phyloP scores from a whole-genome alignment of 2,113 vertebrate genomes.

The Asarcornis scutulata region DNA sequence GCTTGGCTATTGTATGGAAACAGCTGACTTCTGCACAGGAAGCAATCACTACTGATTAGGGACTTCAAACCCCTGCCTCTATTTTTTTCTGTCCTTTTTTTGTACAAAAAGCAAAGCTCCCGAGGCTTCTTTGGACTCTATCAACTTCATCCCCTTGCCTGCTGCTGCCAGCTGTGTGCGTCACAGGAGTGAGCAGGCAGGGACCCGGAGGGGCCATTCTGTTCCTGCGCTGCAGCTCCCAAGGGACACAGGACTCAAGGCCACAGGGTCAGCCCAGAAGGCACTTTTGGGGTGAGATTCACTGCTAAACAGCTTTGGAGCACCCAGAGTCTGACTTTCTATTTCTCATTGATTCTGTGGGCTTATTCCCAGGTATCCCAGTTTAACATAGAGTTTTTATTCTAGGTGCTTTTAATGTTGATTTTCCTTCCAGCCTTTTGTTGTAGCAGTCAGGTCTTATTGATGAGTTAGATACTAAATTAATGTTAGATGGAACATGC shows the following conservation, averaged over 20 bases:
- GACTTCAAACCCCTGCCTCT: constrained; percentile 47
- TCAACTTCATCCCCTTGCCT: neutral
- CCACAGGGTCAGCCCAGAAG: neutral
- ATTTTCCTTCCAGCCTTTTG: neutral
- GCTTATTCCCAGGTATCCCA: neutral
- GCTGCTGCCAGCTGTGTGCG: neutral
- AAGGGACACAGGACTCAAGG: neutral
- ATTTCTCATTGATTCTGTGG: neutral
- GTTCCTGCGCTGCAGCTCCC: neutral
- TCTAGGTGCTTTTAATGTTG: neutral
- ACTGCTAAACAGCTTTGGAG: neutral
- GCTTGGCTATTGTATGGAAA: constrained; percentile 70
- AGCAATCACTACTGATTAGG: constrained; percentile 73
- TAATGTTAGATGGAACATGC: neutral
- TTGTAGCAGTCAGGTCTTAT: neutral
- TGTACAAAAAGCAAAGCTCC: neutral
- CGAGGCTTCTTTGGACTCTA: neutral
- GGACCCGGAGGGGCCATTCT: neutral
- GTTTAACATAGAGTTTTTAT: neutral
- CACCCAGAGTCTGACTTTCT: neutral
- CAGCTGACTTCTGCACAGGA: constrained; percentile 83
- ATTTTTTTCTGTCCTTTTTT: neutral
- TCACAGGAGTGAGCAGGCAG: neutral
- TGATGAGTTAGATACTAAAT: neutral
- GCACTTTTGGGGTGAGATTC: neutral